These are phyloP conservation scores for Synanthedon andrenaeformis DNA, from an alignment of 2,888 invertebrate genomes.

Conservation along the genomic window DNA sequence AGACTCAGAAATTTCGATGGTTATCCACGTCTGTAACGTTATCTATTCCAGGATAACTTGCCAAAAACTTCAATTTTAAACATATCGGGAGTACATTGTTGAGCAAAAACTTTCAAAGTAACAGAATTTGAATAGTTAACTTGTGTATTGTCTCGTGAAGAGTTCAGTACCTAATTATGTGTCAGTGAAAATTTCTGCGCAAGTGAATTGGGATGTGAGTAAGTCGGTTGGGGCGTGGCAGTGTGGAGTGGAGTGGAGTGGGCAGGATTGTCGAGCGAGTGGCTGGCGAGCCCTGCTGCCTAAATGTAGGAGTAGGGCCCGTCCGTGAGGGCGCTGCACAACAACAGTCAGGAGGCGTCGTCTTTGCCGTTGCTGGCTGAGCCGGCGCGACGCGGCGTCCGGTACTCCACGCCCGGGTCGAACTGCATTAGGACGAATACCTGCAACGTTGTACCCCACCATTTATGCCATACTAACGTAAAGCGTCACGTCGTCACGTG, in stretches of 20 bases:
- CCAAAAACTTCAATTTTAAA: too few species aligned
- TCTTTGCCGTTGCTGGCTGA: slow-evolving; percentile 74
- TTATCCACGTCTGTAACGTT: neutral
- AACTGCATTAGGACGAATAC: slow-evolving; percentile 99
- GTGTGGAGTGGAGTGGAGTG: slow-evolving; percentile 9
- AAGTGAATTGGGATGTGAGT: slow-evolving; percentile 1
- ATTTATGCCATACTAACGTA: too few species aligned
- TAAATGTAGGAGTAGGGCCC: slow-evolving; percentile 96
- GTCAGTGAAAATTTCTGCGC: slow-evolving; percentile 6
- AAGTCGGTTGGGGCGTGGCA: neutral
- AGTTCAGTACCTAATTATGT: neutral
- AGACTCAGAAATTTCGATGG: neutral
- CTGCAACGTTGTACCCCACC: slow-evolving; percentile 50
- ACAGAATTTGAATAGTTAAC: too few species aligned
- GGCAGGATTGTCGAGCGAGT: slow-evolving; percentile 31
- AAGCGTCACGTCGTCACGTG: neutral
- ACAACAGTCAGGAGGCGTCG: slow-evolving; percentile 98
- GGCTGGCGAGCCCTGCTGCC: slow-evolving; percentile 31
- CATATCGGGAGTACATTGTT: too few species aligned
- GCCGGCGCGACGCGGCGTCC: slow-evolving; percentile 78
- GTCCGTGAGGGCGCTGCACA: slow-evolving; percentile 99
- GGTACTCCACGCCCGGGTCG: slow-evolving; percentile 97
- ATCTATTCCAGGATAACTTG: neutral
- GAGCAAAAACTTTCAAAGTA: too few species aligned
- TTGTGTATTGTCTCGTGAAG: too few species aligned